These are phyloP conservation scores for Hirundo rustica DNA, from an alignment of 2,797 vertebrate genomes.

Conservation along the genomic window DNA sequence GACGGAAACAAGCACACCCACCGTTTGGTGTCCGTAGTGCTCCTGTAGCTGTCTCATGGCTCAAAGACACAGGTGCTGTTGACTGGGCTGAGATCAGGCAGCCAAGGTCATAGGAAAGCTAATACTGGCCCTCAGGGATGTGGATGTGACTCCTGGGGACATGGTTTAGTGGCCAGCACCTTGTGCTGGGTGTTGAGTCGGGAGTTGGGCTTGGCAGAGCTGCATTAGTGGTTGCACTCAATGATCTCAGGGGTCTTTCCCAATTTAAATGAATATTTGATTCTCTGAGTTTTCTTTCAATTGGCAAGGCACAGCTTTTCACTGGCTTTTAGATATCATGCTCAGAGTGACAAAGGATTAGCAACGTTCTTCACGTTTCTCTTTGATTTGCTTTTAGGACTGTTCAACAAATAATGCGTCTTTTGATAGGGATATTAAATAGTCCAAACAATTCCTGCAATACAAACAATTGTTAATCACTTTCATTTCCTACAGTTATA, in stretches of 20 bases:
- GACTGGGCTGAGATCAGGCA: background rate
- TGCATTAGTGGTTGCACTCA: background rate
- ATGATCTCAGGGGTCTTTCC: background rate
- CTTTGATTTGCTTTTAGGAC: constrained; percentile 21
- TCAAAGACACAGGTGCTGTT: background rate
- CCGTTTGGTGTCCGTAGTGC: background rate
- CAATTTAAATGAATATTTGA: background rate
- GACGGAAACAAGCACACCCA: background rate
- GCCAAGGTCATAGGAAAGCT: background rate
- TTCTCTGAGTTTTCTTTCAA: background rate
- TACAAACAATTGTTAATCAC: constrained; percentile 23
- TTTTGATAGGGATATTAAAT: constrained; percentile 41
- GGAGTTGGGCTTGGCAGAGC: background rate
- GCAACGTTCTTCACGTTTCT: background rate
- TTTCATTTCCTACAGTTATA: constrained; percentile 7
- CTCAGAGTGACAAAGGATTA: background rate
- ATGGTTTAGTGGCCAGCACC: background rate
- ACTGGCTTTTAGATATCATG: background rate
- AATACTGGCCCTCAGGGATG: background rate
- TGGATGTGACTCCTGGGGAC: background rate
- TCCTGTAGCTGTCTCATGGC: background rate
- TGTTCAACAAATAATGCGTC: constrained; percentile 10
- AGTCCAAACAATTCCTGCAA: background rate
- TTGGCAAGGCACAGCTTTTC: background rate
- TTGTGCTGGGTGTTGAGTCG: background rate